Evolutionary conservation across 92 coral and sea anemone genomes (phyloP).

Genomic region (Porites cylindrica): DNA sequence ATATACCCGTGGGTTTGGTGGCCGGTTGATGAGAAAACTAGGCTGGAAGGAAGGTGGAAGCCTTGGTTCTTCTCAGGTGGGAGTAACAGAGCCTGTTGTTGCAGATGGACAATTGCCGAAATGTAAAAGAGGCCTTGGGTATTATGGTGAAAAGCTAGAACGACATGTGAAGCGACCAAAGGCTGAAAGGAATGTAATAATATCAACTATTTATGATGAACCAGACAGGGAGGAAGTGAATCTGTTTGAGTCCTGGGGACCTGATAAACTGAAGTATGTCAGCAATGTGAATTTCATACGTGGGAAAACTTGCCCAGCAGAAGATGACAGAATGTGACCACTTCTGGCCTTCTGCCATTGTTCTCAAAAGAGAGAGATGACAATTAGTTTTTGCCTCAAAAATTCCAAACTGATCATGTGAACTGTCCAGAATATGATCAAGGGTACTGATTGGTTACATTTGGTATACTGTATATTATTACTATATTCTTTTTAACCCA

Average conservation of each 20-base stretch:
- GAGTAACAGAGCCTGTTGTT: constrained; percentile 87
- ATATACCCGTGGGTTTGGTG: constrained; percentile 92
- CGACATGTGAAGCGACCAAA: constrained; percentile 82
- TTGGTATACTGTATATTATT: too few species aligned
- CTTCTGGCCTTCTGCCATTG: neutral
- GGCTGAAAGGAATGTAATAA: constrained; percentile 86
- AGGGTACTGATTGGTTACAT: too few species aligned
- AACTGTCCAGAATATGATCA: too few species aligned
- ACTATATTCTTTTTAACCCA: too few species aligned
- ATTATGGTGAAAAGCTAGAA: constrained; percentile 90
- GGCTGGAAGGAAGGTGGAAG: constrained; percentile 95
- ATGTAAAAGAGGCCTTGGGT: constrained; percentile 94
- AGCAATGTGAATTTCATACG: constrained; percentile 84
- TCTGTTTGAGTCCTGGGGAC: constrained; percentile 84
- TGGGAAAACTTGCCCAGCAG: constrained; percentile 20
- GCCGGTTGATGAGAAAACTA: constrained; percentile 85
- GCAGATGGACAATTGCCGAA: constrained; percentile 91
- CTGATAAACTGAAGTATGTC: constrained; percentile 80
- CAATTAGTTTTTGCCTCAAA: too few species aligned
- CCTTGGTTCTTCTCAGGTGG: constrained; percentile 88
- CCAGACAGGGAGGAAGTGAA: constrained; percentile 73
- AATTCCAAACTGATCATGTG: too few species aligned
- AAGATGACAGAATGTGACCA: neutral
- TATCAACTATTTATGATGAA: constrained; percentile 89
- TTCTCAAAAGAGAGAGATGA: too few species aligned